Evolutionary conservation across 1,140 invertebrate species (phyloP).

Genomic region (Drosophila neocordata): DNA sequence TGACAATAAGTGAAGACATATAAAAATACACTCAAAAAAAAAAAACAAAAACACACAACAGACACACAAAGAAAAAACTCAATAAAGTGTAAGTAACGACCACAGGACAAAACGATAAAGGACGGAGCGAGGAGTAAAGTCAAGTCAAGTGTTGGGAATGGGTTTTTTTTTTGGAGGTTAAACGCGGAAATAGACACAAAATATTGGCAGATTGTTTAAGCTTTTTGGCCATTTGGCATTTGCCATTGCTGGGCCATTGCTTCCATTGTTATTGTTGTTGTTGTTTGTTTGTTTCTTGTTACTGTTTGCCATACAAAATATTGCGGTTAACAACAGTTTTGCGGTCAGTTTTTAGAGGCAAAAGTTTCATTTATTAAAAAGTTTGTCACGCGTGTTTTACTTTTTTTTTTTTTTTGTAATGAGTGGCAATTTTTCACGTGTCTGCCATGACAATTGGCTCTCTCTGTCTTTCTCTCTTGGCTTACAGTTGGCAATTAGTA

Average conservation of each 20-base stretch:
- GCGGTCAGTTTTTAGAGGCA: constrained; percentile 43
- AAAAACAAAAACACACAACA: constrained; percentile 48
- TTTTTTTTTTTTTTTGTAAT: constrained; percentile 61
- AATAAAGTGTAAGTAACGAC: constrained; percentile 80
- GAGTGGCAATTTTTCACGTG: constrained; percentile 79
- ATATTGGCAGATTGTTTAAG: constrained; percentile 81
- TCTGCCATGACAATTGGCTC: constrained; percentile 67
- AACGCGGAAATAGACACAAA: constrained; percentile 74
- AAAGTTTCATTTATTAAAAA: constrained; percentile 81
- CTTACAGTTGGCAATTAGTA: constrained; percentile 67
- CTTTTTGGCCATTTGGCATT: constrained; percentile 77
- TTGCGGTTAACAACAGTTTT: constrained; percentile 60
- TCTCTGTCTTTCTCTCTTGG: neutral
- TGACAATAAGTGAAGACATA: constrained; percentile 13
- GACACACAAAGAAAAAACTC: constrained; percentile 47
- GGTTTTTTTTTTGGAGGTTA: neutral
- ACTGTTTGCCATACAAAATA: constrained; percentile 26
- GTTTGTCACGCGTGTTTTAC: constrained; percentile 68
- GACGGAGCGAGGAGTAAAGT: neutral
- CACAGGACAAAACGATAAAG: constrained; percentile 39
- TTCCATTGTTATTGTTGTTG: constrained; percentile 26
- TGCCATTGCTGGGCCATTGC: constrained; percentile 46
- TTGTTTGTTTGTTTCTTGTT: constrained; percentile 33
- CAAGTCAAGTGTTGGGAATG: constrained; percentile 5
- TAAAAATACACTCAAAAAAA: constrained; percentile 24